Base-by-base conservation (phyloP, 53 echinoderm and acorn worm species). In the Arbacia lixula region DNA sequence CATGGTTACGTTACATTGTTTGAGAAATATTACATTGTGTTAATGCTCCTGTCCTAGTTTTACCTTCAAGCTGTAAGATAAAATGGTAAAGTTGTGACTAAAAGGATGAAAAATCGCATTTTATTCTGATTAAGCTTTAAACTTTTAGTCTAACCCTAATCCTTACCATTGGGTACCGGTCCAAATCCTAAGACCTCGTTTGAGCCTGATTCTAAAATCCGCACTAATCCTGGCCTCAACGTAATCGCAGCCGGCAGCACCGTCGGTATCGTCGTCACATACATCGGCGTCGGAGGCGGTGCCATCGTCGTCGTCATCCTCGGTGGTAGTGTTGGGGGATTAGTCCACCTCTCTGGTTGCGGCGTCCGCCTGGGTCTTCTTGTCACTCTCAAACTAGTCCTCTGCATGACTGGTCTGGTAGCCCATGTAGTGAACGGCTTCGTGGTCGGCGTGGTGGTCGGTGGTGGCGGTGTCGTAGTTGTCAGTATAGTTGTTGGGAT, bases 311-410 rank as follows among this genome's bases (percentile, higher is more conserved):
- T 22, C 38, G 67, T 39, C 36, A 67, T 36, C n/a, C 37, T 67
- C 2, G 67, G 67, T 24, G 67, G 21, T 30, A 36, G 20, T 25
- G 67, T 67, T 24, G 17, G 37, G 37, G 67, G 67, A n/a, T 2
- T 20, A 11, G 37, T 20, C 39, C 39, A 21, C 22, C 37, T 36
- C 24, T 67, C 12, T 8, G 36, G 36, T 6, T 53, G 53, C 10
- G 30, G 51, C 26, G 30, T 75, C 19, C 31, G 52, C 53, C 32
- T 75, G 0, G 75, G 75, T 54, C 36, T 75, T 35, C 75, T 10
- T 5, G 75, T 75, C 54, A 55, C 28, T 12, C 75, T 36, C 32
- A 31, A 14, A 10, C 14, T 8, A 46, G 49, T 46, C 14, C 9
- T 14, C 49, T 8, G 49, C 14, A 46, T 14, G 14, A 14, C 9